Base-by-base conservation (phyloP, 1,140 invertebrate species). In the Andricus grossulariae region DNA sequence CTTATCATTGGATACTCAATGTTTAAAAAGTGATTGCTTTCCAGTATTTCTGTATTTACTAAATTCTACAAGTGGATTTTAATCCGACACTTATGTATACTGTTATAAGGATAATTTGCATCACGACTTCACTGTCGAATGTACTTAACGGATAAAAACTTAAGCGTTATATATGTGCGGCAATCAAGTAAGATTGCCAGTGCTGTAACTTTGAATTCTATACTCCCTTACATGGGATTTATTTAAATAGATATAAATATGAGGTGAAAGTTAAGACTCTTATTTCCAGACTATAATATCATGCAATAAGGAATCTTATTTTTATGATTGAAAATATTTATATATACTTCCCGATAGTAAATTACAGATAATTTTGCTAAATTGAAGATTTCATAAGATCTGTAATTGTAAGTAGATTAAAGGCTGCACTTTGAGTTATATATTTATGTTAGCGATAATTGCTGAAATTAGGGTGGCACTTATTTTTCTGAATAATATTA, bases 231-330 rank as follows among this genome's bases (percentile, higher is more conserved):
- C 25, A 66, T 66, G 60, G 60, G 60, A 66, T 66, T 66, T 39
- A 66, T 66, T 66, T 39, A 66, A 66, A 39, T 45, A 66, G 60
- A 66, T 25, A 66, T 66, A 66, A 66, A 66, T 25, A 66, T 66
- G 60, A 66, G 60, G 60, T 39, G 60, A 66, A 66, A 66, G 60
- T 66, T 39, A 45, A 45, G 60, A 16, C 60, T 66, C 60, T 45
- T 66, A 66, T 66, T 66, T 66, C 25, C 32, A 45, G 60, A 66
- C 45, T 66, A 66, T 66, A 66, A 66, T 66, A 66, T 39, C 25
- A 32, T 32, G 60, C 60, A 10, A 2, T 55, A 2, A 39, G 25
- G 25, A 16, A 66, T 66, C n/a, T 66, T 39, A 39, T 45, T 66
- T 16, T 66, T 39, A 45, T 10, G 39, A 45, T 8, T 45, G 39